A percentile compares a stretch with the other conserved stretches of the same genome.
phyloP scores from a whole-genome alignment of 1,140 invertebrate genomes.

The Yoshiicerus persimilis region DNA sequence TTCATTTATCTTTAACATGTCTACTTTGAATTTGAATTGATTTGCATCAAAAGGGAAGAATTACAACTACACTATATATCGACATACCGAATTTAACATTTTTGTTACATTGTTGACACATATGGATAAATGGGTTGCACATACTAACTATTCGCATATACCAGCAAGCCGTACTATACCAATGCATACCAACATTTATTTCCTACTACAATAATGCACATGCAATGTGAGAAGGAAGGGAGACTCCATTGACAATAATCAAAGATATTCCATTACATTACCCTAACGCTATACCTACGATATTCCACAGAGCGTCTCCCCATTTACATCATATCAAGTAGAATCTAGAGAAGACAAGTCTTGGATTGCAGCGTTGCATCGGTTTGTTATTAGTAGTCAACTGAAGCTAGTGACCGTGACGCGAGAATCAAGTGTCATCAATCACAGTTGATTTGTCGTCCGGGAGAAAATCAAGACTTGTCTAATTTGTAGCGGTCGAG shows the following conservation, averaged over 20 bases:
- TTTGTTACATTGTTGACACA: no score
- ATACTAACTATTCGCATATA: background rate
- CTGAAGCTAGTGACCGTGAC: conserved; percentile 24
- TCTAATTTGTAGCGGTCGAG: conserved; percentile 32
- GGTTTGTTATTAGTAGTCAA: background rate
- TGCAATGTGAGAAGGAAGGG: background rate
- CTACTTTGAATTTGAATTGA: conserved; percentile 1
- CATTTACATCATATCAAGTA: background rate
- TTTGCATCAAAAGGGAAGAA: background rate
- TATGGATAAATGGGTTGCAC: no score
- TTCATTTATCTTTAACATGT: background rate
- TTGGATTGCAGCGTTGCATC: background rate
- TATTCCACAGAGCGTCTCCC: background rate
- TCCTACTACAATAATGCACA: no score
- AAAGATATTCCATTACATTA: background rate
- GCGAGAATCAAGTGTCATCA: conserved; percentile 34
- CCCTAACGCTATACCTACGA: background rate
- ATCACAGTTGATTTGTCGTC: conserved; percentile 44
- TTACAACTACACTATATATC: background rate
- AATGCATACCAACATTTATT: no score
- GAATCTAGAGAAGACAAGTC: background rate
- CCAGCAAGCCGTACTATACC: background rate
- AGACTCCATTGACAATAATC: background rate
- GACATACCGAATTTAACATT: no score
- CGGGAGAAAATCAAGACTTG: conserved; percentile 37